These are phyloP conservation scores for Moxostoma hubbsi DNA, from an alignment of 2,797 vertebrate genomes.

Conservation along the genomic window DNA sequence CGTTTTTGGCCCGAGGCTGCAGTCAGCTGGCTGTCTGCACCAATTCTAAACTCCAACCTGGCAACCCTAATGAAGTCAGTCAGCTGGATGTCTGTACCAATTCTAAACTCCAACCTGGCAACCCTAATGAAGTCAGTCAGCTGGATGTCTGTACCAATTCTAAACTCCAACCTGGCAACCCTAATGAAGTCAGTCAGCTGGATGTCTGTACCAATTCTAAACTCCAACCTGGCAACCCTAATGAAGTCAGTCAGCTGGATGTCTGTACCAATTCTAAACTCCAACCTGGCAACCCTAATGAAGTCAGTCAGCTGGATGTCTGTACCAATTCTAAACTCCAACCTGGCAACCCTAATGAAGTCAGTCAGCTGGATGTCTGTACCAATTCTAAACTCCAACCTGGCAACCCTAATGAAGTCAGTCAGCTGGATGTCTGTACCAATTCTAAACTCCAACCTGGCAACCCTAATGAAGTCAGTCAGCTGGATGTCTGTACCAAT, in stretches of 20 bases:
- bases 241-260: neutral
- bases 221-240: no score
- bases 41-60: no score
- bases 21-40: neutral
- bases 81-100: neutral
- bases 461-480: neutral
- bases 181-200: neutral
- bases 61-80: no score
- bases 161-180: no score
- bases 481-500: neutral
- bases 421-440: neutral
- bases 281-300: no score
- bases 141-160: neutral
- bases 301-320: neutral
- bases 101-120: no score
- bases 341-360: no score
- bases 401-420: no score
- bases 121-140: neutral
- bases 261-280: neutral
- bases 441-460: no score
- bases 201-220: neutral
- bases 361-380: neutral
- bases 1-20: conserved; percentile 7
- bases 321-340: no score
- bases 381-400: no score